These are phyloP conservation scores for Acanthopagrus latus DNA, from an alignment of 2,797 vertebrate species.

Conservation along the genomic window DNA sequence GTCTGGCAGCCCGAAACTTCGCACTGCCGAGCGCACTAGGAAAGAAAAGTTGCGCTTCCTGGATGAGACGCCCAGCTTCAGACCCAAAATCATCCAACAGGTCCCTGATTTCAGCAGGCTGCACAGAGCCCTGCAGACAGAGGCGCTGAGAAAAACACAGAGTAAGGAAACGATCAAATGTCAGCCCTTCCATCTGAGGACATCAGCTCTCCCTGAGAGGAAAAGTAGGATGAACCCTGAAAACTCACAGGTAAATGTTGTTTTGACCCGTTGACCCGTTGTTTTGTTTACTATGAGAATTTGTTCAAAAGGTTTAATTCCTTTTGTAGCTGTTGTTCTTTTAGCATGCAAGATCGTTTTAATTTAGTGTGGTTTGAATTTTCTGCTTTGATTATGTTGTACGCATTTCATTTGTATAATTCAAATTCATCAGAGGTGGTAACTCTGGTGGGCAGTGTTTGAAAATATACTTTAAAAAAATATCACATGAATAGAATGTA, in stretches of 20 bases:
- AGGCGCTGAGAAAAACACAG: constrained; percentile 79
- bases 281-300: not conserved
- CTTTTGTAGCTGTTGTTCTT: not conserved
- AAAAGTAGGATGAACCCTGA: constrained; percentile 71
- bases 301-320: not conserved
- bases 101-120: constrained; percentile 91
- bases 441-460: not conserved
- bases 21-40: constrained; percentile 83
- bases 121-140: constrained; percentile 89
- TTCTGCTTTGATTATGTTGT: not conserved
- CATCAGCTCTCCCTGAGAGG: constrained; percentile 82
- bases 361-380: not conserved
- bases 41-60: constrained; percentile 88
- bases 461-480: not conserved
- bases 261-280: not conserved
- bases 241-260: constrained; percentile 77
- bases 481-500: constrained; percentile 3
- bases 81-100: constrained; percentile 87
- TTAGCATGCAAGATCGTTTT: not conserved
- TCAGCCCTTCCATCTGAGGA: constrained; percentile 92
- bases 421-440: not conserved
- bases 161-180: constrained; percentile 86
- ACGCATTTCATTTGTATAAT: not conserved
- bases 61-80: constrained; percentile 89
- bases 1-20: constrained; percentile 65